Evolutionary conservation across 2,797 vertebrate genomes (phyloP), one percentile per base, ranked within the genome.

Genomic region (Gobio occitaniae): DNA sequence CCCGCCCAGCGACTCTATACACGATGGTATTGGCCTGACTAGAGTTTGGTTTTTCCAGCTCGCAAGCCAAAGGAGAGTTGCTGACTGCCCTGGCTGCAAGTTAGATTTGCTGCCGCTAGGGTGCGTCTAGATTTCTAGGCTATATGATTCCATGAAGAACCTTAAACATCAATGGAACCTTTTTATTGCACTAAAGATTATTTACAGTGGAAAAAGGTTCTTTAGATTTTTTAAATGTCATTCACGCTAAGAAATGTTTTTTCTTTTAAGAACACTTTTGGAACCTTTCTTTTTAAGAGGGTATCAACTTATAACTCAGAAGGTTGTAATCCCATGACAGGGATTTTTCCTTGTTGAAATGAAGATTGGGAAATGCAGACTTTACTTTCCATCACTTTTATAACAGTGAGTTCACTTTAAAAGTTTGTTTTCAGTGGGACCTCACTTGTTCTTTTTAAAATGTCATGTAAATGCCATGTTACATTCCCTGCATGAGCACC

Each of bases 401-500:
- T 69, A 69, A 69, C 17, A 11, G 66, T 11, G 16, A 44, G 21
- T 54, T 29, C 29, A 21, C 10, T 19, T 52, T 47, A 71, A 71
- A 48, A 47, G 68, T 75, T 52, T 75, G 74, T 59, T 59, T 59
- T 38, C 6, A 59, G 25, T 32, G 25, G 13, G 13, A 32, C 61
- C 15, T 65, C 32, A 32, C 61, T 65, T 29, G 16, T 68, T 68
- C 65, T 68, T 68, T 68, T 68, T 9, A 38, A 41, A 41, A 25
- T 38, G 54, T 77, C 10, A 19, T 75, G 48, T 75, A 54, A 75
- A 75, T 75, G 48, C 72, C 48, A 36, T 52, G 48, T 19, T 36
- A 72, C 8, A 21, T 21, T 72, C 44, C 25, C 25, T 48, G 54
- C 17, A 47, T n/a, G 32, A 41, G 13, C 65, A 68, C 29, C 63